Base-by-base conservation (phyloP, 2,888 invertebrate species). In the Phyto melanocephala region DNA sequence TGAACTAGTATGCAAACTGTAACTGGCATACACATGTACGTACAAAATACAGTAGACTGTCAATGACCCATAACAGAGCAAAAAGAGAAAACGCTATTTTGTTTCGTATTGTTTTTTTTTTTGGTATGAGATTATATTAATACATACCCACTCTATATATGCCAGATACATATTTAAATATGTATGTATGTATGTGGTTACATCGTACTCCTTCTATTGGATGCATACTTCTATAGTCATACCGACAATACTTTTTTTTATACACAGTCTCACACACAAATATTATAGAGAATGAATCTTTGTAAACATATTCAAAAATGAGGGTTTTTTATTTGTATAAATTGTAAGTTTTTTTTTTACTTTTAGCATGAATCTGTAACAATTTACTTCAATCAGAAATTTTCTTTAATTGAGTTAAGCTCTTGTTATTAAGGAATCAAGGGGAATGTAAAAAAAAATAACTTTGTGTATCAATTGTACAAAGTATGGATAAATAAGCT, bases 371-470 rank as follows among this genome's bases (percentile, higher is more conserved):
- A 79, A 79, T 72, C 50, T 60, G 50, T 37, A 71, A 62, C 54
- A 82, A 75, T 79, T 78, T 82, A 42, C 54, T 75, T 82, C 60
- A 82, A 79, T 82, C 60, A 82, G 72, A 54, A 47, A 62, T 56
- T 75, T 65, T 24, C 65, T 71, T 76, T 82, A 79, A 82, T 79
- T 76, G 75, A 67, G 79, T 79, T 82, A 76, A 76, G 60, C 75
- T 67, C 17, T 33, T 54, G 24, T 71, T 71, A 62, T 68, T 60
- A 60, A 54, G 22, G 63, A 54, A 72, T 40, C 13, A 50, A 45
- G 22, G 54, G 13, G 22, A 58, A 60, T n/a, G n/a, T n/a, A 45
- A 37, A 62, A 63, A 63, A 60, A 75, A 63, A 54, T 65, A n/a
- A 56, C 47, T 33, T 40, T 15, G 4, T 11, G 17, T 40, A 67